A percentile compares a stretch with the other conserved stretches of the same genome.
phyloP scores from a whole-genome alignment of 2,888 invertebrate species.

The Drosophila flavopinicola region DNA sequence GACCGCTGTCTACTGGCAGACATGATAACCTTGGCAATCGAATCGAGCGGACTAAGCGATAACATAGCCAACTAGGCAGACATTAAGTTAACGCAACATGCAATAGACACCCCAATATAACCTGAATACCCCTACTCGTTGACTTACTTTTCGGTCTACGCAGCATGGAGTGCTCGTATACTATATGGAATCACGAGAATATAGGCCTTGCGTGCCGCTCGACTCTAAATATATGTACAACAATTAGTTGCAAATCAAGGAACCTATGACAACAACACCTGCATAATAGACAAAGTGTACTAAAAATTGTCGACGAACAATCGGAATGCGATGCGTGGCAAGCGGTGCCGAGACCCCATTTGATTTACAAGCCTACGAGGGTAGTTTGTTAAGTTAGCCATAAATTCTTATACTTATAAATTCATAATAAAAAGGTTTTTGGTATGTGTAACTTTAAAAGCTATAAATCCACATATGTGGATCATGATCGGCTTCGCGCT shows the following conservation, averaged over 20 bases:
- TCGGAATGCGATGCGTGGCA: slow-evolving; percentile 61
- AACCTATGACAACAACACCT: slow-evolving; percentile 79
- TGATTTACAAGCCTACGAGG: slow-evolving; percentile 35
- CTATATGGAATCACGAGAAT: neutral
- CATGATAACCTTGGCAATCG: slow-evolving; percentile 69
- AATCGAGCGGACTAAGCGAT: slow-evolving; percentile 40
- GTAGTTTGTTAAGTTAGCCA: slow-evolving; percentile 3
- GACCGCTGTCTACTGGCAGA: slow-evolving; percentile 31
- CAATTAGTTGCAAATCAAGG: slow-evolving; percentile 70
- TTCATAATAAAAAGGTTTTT: too few relatives aligned
- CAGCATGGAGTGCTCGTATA: slow-evolving; percentile 31
- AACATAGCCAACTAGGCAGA: slow-evolving; percentile 50
- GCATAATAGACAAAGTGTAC: slow-evolving; percentile 48
- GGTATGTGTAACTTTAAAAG: too few relatives aligned
- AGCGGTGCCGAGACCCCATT: slow-evolving; percentile 56
- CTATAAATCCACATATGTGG: too few relatives aligned
- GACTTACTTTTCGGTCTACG: slow-evolving; percentile 18
- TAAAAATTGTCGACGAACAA: slow-evolving; percentile 45
- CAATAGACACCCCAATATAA: slow-evolving; percentile 44
- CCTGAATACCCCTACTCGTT: neutral
- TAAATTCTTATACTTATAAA: too few relatives aligned
- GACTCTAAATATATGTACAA: slow-evolving; percentile 69
- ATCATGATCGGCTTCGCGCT: too few relatives aligned
- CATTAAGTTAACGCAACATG: slow-evolving; percentile 58
- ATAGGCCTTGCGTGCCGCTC: slow-evolving; percentile 63